phyloP scores from a whole-genome alignment of 1,140 invertebrate genomes.

The Heterodera carotae region DNA sequence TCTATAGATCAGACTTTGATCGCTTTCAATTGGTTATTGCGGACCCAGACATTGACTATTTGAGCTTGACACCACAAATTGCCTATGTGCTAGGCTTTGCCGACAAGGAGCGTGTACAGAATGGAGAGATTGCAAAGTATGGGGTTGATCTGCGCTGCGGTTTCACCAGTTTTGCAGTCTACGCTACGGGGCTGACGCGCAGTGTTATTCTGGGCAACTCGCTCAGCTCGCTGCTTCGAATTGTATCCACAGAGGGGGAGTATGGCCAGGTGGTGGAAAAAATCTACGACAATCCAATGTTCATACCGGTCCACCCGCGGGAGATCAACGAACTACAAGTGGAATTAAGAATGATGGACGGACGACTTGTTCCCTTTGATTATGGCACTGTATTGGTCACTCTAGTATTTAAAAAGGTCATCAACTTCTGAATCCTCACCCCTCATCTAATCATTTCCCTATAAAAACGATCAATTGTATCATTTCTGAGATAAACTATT shows the following conservation, averaged over 20 bases:
- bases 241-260: constrained; percentile 16
- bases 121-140: constrained; percentile 20
- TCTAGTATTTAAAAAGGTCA: constrained; percentile 32
- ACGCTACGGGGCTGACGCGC: constrained; percentile 1
- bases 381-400: constrained; percentile 18
- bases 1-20: background rate
- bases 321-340: constrained; percentile 32
- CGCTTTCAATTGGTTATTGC: background rate
- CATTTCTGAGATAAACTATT: constrained; percentile 1
- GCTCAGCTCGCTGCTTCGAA: constrained; percentile 18
- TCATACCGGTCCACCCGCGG: constrained; percentile 9
- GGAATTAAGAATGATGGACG: constrained; percentile 24
- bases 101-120: background rate
- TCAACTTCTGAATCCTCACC: constrained; percentile 3
- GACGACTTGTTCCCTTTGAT: constrained; percentile 19
- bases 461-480: too few relatives aligned
- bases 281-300: constrained; percentile 33
- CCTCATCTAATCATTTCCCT: too few relatives aligned
- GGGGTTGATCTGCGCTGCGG: constrained; percentile 21
- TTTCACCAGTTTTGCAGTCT: constrained; percentile 21
- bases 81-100: constrained; percentile 14
- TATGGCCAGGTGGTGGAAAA: constrained; percentile 18
- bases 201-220: constrained; percentile 27
- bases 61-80: constrained; percentile 18
- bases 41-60: background rate